Evolutionary conservation across 2,888 invertebrate genomes (phyloP).

Genomic region (Pterobdella sp.): DNA sequence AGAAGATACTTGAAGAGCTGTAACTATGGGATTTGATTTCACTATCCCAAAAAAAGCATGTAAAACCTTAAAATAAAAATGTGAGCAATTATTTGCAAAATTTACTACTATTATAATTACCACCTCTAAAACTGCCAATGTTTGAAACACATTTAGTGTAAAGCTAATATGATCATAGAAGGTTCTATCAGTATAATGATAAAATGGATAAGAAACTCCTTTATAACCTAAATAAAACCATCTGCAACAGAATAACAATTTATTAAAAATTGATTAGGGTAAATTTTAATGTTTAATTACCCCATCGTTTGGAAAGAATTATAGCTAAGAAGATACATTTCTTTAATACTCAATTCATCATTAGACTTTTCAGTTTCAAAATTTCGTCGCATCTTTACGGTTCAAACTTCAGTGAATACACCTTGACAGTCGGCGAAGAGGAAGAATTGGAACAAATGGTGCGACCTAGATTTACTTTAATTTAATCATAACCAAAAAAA

Average conservation of each 20-base stretch:
- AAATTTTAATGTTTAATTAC: background rate
- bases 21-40: background rate
- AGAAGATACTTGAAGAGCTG: background rate
- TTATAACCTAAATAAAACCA: background rate
- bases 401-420: too few relatives aligned
- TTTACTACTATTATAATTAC: background rate
- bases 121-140: background rate
- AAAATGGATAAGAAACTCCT: background rate
- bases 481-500: too few relatives aligned
- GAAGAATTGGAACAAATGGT: too few relatives aligned
- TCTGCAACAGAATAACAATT: background rate
- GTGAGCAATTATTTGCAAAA: background rate
- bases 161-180: background rate
- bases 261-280: background rate
- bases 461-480: too few relatives aligned
- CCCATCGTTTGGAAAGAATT: background rate
- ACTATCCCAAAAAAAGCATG: background rate
- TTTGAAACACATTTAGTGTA: background rate
- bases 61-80: background rate
- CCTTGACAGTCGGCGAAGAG: too few relatives aligned
- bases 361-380: background rate
- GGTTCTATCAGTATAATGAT: background rate
- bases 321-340: constrained; percentile 1
- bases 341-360: background rate
- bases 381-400: background rate